phyloP scores from a whole-genome alignment of 2,888 invertebrate genomes.

The Oscheius sp. region DNA sequence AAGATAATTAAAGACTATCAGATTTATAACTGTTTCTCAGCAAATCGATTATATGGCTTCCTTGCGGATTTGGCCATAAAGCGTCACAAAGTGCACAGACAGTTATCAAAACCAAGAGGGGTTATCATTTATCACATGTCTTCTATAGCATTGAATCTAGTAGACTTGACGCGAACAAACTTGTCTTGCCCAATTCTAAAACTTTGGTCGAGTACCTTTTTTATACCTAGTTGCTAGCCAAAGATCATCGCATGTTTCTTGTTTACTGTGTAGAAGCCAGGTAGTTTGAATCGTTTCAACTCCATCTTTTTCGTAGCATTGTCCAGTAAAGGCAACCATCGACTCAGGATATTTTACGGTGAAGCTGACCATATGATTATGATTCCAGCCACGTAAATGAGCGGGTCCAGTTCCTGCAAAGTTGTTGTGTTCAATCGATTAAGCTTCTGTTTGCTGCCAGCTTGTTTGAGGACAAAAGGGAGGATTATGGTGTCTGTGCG shows the following conservation, averaged over 20 bases:
- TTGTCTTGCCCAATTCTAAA: slow-evolving; percentile 28
- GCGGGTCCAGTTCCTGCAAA: slow-evolving; percentile 14
- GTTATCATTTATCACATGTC: slow-evolving; percentile 14
- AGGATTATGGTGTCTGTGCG: not conserved
- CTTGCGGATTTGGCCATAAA: slow-evolving; percentile 9
- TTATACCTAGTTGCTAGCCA: slow-evolving; percentile 25
- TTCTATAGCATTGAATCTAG: not conserved
- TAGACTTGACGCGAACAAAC: slow-evolving; percentile 4
- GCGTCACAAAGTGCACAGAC: slow-evolving; percentile 15
- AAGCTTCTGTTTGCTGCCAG: too few relatives aligned
- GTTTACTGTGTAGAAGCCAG: slow-evolving; percentile 23
- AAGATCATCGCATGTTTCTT: slow-evolving; percentile 8
- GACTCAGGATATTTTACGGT: slow-evolving; percentile 5
- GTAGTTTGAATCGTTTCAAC: slow-evolving; percentile 8
- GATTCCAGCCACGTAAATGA: slow-evolving; percentile 15
- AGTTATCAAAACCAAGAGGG: not conserved
- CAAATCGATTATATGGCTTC: slow-evolving; percentile 10
- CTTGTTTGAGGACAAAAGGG: too few relatives aligned
- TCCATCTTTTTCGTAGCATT: slow-evolving; percentile 24
- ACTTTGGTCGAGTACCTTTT: not conserved
- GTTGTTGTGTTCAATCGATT: not conserved
- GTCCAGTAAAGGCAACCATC: slow-evolving; percentile 29
- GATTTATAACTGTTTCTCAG: too few relatives aligned
- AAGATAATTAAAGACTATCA: too few relatives aligned
- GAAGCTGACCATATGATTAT: slow-evolving; percentile 21